Base-by-base conservation (phyloP, 2,797 vertebrate species). In the Lithobates pipiens region DNA sequence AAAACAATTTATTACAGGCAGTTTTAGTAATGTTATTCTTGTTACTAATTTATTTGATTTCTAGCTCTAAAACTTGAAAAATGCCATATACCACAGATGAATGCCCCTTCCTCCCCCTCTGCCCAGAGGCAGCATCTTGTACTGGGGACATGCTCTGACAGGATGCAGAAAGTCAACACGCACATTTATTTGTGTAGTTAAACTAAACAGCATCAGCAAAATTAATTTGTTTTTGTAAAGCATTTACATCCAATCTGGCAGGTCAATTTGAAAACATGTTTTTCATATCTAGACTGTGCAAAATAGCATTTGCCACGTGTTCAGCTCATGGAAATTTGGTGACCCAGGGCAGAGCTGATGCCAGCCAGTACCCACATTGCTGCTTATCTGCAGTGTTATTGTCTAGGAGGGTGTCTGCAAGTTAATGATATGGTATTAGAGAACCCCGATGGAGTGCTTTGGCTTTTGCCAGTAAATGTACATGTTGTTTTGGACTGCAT, bases 151-250 rank as follows among this genome's bases (percentile, higher is more conserved):
- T 86, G 11, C 32, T 83, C 39, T 69, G 21, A 83, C 23, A 76
- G 39, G 39, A 2, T 65, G 72, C 15, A 15, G 10, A 72, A 63
- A 77, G 34, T 80, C 63, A 72, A 86, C 4, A 80, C 85, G 71
- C 6, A 13, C 65, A 13, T 11, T 80, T 39, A 36, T 36, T 57
- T 85, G 74, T 85, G 74, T 85, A 77, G 78, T 15, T 80, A 85
- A 46, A 57, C 46, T 54, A 89, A 85, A 36, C 13, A 85, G 4
- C 27, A 36, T 87, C 85, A 89, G 15, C 4, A 88, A 88, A 83
- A 34, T 81, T 39, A 50, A 54, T 34, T 80, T 89, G 10, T 85
- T 91, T 73, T 69, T 85, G 72, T 10, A 85, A n/a, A 63, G 29
- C 10, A 10, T 85, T 44, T 77, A 54, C 27, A 32, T 77, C 72